These are phyloP conservation scores for Mylabris sibirica DNA, from an alignment of 2,888 invertebrate genomes.

Conservation along the genomic window DNA sequence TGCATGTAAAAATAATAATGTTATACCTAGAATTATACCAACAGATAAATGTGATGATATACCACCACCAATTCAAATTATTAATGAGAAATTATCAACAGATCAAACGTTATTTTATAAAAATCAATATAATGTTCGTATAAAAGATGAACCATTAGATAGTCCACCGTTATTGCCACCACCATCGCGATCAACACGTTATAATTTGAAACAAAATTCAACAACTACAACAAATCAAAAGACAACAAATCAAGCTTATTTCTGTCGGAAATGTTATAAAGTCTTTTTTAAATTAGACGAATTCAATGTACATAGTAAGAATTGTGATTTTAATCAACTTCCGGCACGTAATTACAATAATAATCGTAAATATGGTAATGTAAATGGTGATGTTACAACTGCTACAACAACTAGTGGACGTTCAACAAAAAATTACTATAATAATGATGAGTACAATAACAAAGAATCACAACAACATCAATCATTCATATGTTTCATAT, in stretches of 20 bases:
- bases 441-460: background rate
- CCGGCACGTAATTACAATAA: slow-evolving; percentile 29
- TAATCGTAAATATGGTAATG: slow-evolving; percentile 19
- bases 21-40: slow-evolving; percentile 49
- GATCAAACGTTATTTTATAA: slow-evolving; percentile 27
- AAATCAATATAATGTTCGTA: slow-evolving; percentile 25
- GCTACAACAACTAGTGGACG: slow-evolving; percentile 23
- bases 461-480: slow-evolving; percentile 29
- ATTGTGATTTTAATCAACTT: slow-evolving; percentile 50
- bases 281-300: slow-evolving; percentile 60
- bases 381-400: slow-evolving; percentile 38
- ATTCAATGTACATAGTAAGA: slow-evolving; percentile 58
- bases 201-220: background rate
- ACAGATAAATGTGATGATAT: slow-evolving; percentile 43
- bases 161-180: slow-evolving; percentile 16
- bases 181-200: background rate
- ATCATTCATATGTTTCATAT: slow-evolving; percentile 57
- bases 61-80: slow-evolving; percentile 24
- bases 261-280: slow-evolving; percentile 60
- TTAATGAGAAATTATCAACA: slow-evolving; percentile 6
- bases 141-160: slow-evolving; percentile 39
- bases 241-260: slow-evolving; percentile 56
- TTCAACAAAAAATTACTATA: slow-evolving; percentile 38
- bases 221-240: slow-evolving; percentile 28
- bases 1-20: slow-evolving; percentile 51